Evolutionary conservation across 2,113 vertebrate species (phyloP), one percentile per base, ranked within the genome.

Genomic region (Eretmochelys imbricata): DNA sequence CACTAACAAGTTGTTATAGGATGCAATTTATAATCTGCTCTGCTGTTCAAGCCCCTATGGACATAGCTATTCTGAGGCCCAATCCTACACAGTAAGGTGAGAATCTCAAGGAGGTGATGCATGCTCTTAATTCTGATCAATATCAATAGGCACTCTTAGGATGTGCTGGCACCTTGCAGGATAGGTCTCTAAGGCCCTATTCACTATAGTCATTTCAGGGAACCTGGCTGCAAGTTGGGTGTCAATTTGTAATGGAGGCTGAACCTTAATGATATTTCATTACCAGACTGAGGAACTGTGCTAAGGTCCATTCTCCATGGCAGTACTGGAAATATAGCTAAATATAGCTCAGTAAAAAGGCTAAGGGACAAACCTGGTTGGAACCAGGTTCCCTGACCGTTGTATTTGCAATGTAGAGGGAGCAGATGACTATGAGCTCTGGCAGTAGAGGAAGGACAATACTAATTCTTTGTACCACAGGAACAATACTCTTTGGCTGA

Each of bases 121-220:
- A 25, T 42, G 80, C 53, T 49, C 89, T 42, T 90, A 90, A 91
- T 80, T 93, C 84, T 38, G 65, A 79, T n/a, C 29, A 90, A 89
- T 54, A 81, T 35, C 35, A 87, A 89, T 54, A 81, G 91, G 9
- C 16, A 50, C n/a, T 89, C 54, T 89, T 85, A 80, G 76, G 87
- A 69, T 69, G 51, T 1, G 1, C 8, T 84, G 14, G 24, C 76
- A 49, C 13, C 11, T 38, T 29, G 42, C 31, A 75, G 51, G n/a
- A 35, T 84, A 84, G 29, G 46, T 88, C 89, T 75, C 65, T 4
- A 0, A 19, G 69, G 69, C 42, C 20, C 69, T 48, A 8, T 53
- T 55, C 83, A 48, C 65, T 79, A n/a, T 4, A 53, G 75, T 83
- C 53, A 65, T 79, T 91, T 69, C 35, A n/a, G 35, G 62, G 62